These are phyloP conservation scores for Apamea sordens DNA, from an alignment of 2,888 invertebrate genomes.

Conservation along the genomic window DNA sequence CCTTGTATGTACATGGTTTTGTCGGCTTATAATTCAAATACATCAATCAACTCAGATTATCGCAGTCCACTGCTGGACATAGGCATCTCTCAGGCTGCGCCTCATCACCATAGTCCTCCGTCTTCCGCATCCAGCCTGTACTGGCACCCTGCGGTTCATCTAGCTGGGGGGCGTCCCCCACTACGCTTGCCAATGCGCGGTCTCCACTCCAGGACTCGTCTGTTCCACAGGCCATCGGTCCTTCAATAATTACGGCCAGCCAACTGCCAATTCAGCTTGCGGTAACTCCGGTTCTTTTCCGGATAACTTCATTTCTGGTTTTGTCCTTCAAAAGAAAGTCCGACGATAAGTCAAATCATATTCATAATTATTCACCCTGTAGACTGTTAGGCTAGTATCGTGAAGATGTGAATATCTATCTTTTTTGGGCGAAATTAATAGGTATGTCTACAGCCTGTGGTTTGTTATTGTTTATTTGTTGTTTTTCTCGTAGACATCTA, in stretches of 20 bases:
- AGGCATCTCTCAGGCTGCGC: background rate
- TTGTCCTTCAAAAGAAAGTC: background rate
- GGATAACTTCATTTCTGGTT: background rate
- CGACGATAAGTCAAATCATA: background rate
- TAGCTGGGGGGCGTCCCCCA: too few species aligned
- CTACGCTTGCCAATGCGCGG: background rate
- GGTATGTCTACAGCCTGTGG: background rate
- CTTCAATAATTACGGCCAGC: too few species aligned
- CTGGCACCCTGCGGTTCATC: background rate
- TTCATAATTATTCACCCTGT: background rate
- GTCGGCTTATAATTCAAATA: background rate
- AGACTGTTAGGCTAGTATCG: background rate
- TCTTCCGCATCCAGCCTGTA: background rate
- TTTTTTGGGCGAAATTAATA: slow-evolving; percentile 13
- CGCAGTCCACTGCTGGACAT: background rate
- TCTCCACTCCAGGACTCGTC: background rate
- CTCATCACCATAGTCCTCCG: background rate
- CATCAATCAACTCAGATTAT: background rate
- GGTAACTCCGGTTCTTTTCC: too few species aligned
- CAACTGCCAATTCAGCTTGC: too few species aligned
- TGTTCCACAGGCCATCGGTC: background rate
- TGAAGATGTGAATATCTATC: slow-evolving; percentile 5
- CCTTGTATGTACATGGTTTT: background rate
- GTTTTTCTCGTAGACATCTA: background rate
- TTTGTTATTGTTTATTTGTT: slow-evolving; percentile 32